phyloP scores from a whole-genome alignment of 2,888 invertebrate species.

The Priocnemis perturbator region DNA sequence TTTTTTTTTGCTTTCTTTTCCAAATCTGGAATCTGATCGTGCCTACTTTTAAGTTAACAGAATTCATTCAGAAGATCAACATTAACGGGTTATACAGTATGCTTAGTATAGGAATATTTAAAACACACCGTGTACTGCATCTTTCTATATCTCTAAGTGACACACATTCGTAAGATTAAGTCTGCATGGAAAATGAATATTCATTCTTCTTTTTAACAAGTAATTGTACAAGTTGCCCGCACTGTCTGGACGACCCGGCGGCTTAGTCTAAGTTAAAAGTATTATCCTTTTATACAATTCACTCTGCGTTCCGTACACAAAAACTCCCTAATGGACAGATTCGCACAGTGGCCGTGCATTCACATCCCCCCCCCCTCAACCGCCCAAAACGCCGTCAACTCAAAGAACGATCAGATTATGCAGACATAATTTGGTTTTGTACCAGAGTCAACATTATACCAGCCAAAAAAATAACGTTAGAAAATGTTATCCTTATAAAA shows the following conservation, averaged over 20 bases:
- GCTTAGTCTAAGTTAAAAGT: constrained; percentile 36
- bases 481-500: too few relatives aligned
- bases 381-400: constrained; percentile 12
- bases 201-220: constrained; percentile 39
- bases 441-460: constrained; percentile 45
- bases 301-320: constrained; percentile 30
- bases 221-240: constrained; percentile 58
- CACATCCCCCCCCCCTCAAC: not conserved
- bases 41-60: constrained; percentile 2
- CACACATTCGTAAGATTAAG: constrained; percentile 46
- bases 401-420: constrained; percentile 19
- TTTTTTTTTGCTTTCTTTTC: constrained; percentile 2
- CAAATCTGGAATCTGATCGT: not conserved
- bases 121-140: constrained; percentile 60
- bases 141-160: constrained; percentile 43
- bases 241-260: constrained; percentile 26
- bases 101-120: constrained; percentile 54
- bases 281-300: constrained; percentile 34
- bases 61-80: constrained; percentile 29
- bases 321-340: constrained; percentile 23
- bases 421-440: constrained; percentile 38
- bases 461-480: too few relatives aligned
- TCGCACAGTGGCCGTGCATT: not conserved
- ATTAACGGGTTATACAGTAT: constrained; percentile 20
- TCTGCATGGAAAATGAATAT: constrained; percentile 49